Base-by-base conservation (phyloP, 2,888 invertebrate genomes). In the Diaphora mendica region DNA sequence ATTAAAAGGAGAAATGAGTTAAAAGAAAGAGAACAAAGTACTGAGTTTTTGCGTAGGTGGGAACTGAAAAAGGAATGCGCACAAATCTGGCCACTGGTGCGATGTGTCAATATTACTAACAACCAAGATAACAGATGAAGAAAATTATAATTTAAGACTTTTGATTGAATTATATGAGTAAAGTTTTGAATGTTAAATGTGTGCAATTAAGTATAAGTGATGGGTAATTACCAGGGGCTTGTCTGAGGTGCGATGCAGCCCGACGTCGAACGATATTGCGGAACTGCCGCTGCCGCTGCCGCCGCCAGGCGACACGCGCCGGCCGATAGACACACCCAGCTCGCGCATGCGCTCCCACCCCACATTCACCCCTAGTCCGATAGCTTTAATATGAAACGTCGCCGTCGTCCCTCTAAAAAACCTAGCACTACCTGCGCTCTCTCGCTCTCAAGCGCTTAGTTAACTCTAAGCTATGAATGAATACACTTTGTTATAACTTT, bases 281-380 rank as follows among this genome's bases (percentile, higher is more conserved):
- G 90, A 89, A 94, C 94, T 94, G 91, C 90, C 90, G 93, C 94
- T 94, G 91, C 90, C 90, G 93, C 86, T 87, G 87, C 87, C 88
- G 88, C 85, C 86, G 90, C 86, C 90, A 89, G 87, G 89, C 82
- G 88, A 87, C 35, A 35, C 88, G 88, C 84, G 82, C 83, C 87
- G 87, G 84, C 85, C 83, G 88, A 84, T 84, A 90, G 94, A 94
- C 95, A 95, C 95, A 93, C 95, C 94, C 95, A 90, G 88, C 85
- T 87, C 89, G 88, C 95, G 93, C 95, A 94, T 94, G 95, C 95
- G 95, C 87, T 80, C 79, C 79, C 81, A 80, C 85, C 84, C 79
- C 84, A 85, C 78, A 81, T 78, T 80, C 84, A 85, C 85, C 87
- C 87, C 80, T 85, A 82, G 77, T 82, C 81, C 82, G 82, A 84